Base-by-base conservation (phyloP, 2,888 invertebrate species). In the Bombylius major region DNA sequence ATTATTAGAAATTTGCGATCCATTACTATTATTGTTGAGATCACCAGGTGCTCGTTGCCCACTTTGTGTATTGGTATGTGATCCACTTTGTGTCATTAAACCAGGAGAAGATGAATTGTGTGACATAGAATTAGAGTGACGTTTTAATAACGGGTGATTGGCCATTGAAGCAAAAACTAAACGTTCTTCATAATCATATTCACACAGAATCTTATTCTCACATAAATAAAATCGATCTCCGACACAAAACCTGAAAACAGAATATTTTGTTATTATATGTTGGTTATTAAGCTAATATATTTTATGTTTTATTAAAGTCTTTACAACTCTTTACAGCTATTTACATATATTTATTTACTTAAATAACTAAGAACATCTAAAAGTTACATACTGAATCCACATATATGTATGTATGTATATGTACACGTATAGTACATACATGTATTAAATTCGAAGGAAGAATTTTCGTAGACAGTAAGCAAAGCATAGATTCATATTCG, bases 151-250 rank as follows among this genome's bases (percentile, higher is more conserved):
- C 57, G 93, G 91, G 72, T 91, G 91, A 77, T 89, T 88, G 50
- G 91, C 89, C 89, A 95, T 91, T 71, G 91, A 93, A 60, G 95
- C 94, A 71, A 95, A 95, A 62, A 95, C 91, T 75, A 94, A 79
- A 64, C 95, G 79, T 76, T 97, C 96, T 71, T 96, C 95, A 71
- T 96, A 97, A 75, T 97, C 97, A 72, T 95, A 95, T 76, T 96
- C 96, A 77, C 97, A 97, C 54, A 97, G 82, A 64, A 97, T 96
- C 79, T 95, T 94, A 77, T 96, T 96, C 76, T 96, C 96, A 77
- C 93, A 94, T 65, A 97, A 77, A 77, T 96, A 97, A 77, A 95
- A 97, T 62, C 93, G 84, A 75, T 97, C 97, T 42, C 97, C 97
- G 48, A 97, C 95, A 76, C 97, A 97, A 78, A 96, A 97, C 79